Base-by-base conservation (phyloP, 2,113 vertebrate genomes). In the Erythrocercus mccallii region DNA sequence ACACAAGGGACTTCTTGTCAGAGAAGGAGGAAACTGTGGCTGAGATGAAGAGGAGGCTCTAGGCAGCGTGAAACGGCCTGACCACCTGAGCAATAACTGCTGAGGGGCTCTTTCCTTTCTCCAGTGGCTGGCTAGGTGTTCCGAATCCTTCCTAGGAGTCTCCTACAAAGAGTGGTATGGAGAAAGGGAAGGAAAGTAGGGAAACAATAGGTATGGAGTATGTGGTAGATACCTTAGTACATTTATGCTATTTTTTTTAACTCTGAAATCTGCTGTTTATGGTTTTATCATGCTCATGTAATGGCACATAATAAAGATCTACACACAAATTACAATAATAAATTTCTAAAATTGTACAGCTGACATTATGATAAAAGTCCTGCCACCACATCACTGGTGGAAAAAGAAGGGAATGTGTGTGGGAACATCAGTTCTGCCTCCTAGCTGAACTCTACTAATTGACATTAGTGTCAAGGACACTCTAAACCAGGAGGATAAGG, bases 201-300 rank as follows among this genome's bases (percentile, higher is more conserved):
- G 18, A 66, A 62, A 9, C 0, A 0, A 33, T 3, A 92, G 7
- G 3, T n/a, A 15, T n/a, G 19, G 38, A 45, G 11, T 38, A 24
- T 24, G 22, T 60, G 31, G 11, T 37, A 91, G 40, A 18, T 35
- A 27, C 8, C 14, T 81, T 25, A 31, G 10, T 40, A 40, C 30
- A 70, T 53, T 61, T 83, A 45, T 61, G 38, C 3, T 73, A 12
- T 30, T 17, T 58, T 90, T 90, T 77, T 78, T 38, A 0, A 48
- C 3, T 7, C 38, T 28, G 12, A 80, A 86, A 73, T 53, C 40
- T 45, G 13, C 22, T 51, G 8, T 23, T 91, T 57, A 31, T 6
- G 1, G 14, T 45, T 86, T 85, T 94, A 58, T n/a, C 2, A 1
- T 42, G 56, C 15, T 73, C 10, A 11, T 4, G 1, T 45, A 69